Percentiles rank a stretch among this genome's conserved stretches.
These are phyloP conservation scores for Mya arenaria DNA, from an alignment of 1,140 invertebrate species.

Conservation along the genomic window DNA sequence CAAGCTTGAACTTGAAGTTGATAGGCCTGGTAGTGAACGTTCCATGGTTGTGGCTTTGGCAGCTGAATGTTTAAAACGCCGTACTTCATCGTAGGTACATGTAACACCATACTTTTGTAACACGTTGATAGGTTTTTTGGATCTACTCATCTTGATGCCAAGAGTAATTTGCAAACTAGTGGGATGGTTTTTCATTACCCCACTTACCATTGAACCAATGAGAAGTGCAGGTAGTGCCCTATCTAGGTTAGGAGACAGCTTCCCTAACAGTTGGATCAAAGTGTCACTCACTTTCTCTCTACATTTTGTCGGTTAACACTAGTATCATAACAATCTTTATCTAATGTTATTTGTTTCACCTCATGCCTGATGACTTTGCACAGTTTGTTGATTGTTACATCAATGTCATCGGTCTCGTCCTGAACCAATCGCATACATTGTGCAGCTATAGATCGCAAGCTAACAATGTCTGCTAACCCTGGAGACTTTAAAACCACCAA, in stretches of 20 bases:
- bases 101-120: slow-evolving; percentile 51
- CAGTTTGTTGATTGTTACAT: not conserved
- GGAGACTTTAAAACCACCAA: slow-evolving; percentile 10
- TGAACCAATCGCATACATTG: not conserved
- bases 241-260: slow-evolving; percentile 3
- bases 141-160: slow-evolving; percentile 41
- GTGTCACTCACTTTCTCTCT: not conserved
- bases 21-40: not conserved
- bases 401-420: slow-evolving; percentile 33
- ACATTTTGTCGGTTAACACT: not conserved
- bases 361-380: not conserved
- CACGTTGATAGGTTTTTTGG: slow-evolving; percentile 4
- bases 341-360: not conserved
- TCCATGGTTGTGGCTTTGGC: slow-evolving; percentile 12
- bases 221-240: slow-evolving; percentile 38
- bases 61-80: slow-evolving; percentile 57
- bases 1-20: slow-evolving; percentile 2
- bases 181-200: slow-evolving; percentile 31
- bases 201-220: slow-evolving; percentile 56
- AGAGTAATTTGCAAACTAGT: slow-evolving; percentile 52
- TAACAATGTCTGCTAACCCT: slow-evolving; percentile 43
- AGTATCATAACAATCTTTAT: not conserved
- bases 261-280: not conserved
- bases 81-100: slow-evolving; percentile 60
- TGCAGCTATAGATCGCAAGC: slow-evolving; percentile 27